Base-by-base conservation (phyloP, 2,888 invertebrate species). In the Andrena praecox region DNA sequence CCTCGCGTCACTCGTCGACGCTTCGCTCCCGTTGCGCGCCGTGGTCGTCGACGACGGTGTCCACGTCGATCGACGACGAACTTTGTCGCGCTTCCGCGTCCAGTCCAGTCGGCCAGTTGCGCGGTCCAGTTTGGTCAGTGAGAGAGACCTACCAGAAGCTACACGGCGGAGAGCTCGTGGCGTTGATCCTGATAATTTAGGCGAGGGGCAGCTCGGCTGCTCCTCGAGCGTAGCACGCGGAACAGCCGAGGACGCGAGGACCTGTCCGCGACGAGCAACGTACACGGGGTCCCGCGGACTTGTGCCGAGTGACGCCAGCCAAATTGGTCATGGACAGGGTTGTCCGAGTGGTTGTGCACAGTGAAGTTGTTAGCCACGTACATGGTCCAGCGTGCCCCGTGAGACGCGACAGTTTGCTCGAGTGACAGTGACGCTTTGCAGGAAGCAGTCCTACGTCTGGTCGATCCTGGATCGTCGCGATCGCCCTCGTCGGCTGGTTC, bases 291-390 rank as follows among this genome's bases (percentile, higher is more conserved):
- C 63, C 56, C 63, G 29, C 42, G 10, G 50, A 31, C n/a, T 20
- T 24, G 80, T 60, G 50, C 70, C 52, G 68, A 77, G 83, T 83
- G 83, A 72, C 69, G 56, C 52, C 54, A 20, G 54, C 63, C 70
- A 27, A 66, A 42, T 78, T 80, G 56, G 89, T 85, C 85, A 89
- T 88, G 90, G 84, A 88, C 90, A 88, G 70, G 80, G 50, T 82
- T 54, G 54, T 81, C 66, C 77, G 77, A 77, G 85, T 85, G 85
- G 67, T 78, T 86, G 87, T 85, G 80, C 67, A 84, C 81, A 87
- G 89, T 89, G 90, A 89, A 85, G 69, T 84, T 84, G 67, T 80
- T 80, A n/a, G 20, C 7, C 42, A 50, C 67, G 80, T 80, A 62
- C 67, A 83, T 73, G 79, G 77, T 76, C 56, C 72, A 73, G 69